Conservation (phyloP, 2,888 invertebrate species). For the Dyspetes luteomarginatus region DNA sequence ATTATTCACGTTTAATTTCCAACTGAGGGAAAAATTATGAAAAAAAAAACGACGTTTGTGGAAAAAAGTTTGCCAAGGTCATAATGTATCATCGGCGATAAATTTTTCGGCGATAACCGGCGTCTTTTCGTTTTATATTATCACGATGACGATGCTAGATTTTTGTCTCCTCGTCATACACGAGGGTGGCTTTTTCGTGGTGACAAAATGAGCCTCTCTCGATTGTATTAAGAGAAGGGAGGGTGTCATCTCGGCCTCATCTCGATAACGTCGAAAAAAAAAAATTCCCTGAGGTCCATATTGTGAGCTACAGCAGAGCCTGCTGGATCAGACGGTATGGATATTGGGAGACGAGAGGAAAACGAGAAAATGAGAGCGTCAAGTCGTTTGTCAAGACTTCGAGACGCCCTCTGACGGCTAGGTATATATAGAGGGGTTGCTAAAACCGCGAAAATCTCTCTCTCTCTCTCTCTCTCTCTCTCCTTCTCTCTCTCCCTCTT, state of each 20-base stretch:
- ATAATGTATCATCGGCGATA: slow-evolving; percentile 39
- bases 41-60: neutral
- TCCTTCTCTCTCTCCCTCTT: neutral
- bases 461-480: neutral
- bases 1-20: no score
- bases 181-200: slow-evolving; percentile 8
- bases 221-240: slow-evolving; percentile 49
- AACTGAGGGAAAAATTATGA: neutral
- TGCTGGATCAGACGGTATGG: slow-evolving; percentile 18
- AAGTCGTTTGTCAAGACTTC: slow-evolving; percentile 60
- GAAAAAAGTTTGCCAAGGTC: neutral
- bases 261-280: slow-evolving; percentile 22
- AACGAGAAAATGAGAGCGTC: slow-evolving; percentile 39
- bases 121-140: slow-evolving; percentile 20
- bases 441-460: slow-evolving; percentile 5
- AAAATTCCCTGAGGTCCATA: slow-evolving; percentile 47
- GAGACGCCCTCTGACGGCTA: slow-evolving; percentile 34
- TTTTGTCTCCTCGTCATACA: slow-evolving; percentile 10
- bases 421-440: neutral
- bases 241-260: slow-evolving; percentile 3
- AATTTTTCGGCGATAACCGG: neutral
- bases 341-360: slow-evolving; percentile 30
- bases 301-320: slow-evolving; percentile 9
- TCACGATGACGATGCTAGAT: slow-evolving; percentile 24
- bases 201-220: slow-evolving; percentile 13